phyloP scores from a whole-genome alignment of 2,113 vertebrate species.

The Aramus guarauna region DNA sequence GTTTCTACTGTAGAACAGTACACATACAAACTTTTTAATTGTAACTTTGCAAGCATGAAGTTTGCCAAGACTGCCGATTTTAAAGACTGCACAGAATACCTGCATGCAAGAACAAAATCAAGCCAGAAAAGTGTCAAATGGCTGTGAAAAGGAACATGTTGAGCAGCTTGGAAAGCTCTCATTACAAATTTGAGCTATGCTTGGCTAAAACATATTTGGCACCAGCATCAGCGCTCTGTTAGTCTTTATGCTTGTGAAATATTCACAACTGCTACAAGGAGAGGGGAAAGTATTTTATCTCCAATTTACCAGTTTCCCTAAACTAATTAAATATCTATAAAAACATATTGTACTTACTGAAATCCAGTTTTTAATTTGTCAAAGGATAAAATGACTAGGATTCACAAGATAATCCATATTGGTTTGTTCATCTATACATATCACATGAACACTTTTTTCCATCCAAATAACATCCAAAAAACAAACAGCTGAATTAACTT shows the following conservation, averaged over 20 bases:
- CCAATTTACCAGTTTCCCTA: constrained; percentile 1
- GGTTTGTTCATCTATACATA: not conserved
- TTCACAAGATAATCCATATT: not conserved
- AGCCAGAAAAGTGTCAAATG: not conserved
- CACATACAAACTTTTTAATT: not conserved
- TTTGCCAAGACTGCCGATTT: not conserved
- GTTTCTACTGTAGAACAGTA: not conserved
- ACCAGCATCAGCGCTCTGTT: not conserved
- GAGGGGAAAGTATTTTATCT: not conserved
- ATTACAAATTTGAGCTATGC: not conserved
- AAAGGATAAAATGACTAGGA: not conserved
- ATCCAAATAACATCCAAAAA: not conserved
- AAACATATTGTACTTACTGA: not conserved
- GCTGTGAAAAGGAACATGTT: not conserved
- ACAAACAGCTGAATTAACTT: not conserved
- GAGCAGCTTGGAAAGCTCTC: constrained; percentile 14
- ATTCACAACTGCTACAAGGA: not conserved
- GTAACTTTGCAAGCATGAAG: not conserved
- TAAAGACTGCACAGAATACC: not conserved
- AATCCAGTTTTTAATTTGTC: constrained; percentile 2
- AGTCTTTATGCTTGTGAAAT: not conserved
- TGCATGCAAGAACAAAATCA: not conserved
- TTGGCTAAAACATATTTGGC: constrained; percentile 42
- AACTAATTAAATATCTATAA: constrained; percentile 24
- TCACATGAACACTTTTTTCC: not conserved